A percentile compares a stretch with the other conserved stretches of the same genome.
These are phyloP conservation scores for Nycteola revayana DNA, from an alignment of 2,888 invertebrate genomes.

Conservation along the genomic window DNA sequence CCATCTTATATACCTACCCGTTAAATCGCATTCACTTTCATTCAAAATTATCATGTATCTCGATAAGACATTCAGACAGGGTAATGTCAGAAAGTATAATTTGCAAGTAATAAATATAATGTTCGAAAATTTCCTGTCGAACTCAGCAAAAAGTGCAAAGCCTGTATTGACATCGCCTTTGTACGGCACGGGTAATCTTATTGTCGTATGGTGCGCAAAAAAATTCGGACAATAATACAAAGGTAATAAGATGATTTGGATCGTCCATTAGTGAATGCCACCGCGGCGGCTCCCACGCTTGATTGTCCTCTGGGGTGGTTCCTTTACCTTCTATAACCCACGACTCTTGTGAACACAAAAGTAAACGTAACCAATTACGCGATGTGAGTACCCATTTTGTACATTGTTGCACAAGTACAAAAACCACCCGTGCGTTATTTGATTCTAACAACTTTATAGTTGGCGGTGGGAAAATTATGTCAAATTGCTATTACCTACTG, in stretches of 20 bases:
- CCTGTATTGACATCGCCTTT: conserved; percentile 33
- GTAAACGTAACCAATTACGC: conserved; percentile 26
- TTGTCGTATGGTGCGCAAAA: conserved; percentile 51
- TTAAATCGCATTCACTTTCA: no score
- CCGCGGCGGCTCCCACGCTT: conserved; percentile 69
- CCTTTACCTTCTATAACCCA: conserved; percentile 40
- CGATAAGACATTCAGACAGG: no score
- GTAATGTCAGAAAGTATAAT: conserved; percentile 20
- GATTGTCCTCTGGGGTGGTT: conserved; percentile 55
- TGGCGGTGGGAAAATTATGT: no score
- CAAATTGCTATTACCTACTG: no score
- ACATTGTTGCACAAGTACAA: no score
- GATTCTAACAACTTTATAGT: no score
- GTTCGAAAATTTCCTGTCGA: conserved; percentile 21
- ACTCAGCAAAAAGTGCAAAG: conserved; percentile 49
- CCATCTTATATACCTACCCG: no score
- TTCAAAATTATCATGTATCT: no score
- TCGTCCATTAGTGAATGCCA: conserved; percentile 67
- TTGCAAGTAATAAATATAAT: conserved; percentile 16
- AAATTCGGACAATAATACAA: conserved; percentile 64
- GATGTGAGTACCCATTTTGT: conserved; percentile 14
- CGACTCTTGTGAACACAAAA: conserved; percentile 18
- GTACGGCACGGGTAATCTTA: conserved; percentile 35
- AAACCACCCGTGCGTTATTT: no score
- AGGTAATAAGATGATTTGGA: conserved; percentile 69